These are phyloP conservation scores for Emys orbicularis DNA, from an alignment of 2,797 vertebrate species.

Conservation along the genomic window DNA sequence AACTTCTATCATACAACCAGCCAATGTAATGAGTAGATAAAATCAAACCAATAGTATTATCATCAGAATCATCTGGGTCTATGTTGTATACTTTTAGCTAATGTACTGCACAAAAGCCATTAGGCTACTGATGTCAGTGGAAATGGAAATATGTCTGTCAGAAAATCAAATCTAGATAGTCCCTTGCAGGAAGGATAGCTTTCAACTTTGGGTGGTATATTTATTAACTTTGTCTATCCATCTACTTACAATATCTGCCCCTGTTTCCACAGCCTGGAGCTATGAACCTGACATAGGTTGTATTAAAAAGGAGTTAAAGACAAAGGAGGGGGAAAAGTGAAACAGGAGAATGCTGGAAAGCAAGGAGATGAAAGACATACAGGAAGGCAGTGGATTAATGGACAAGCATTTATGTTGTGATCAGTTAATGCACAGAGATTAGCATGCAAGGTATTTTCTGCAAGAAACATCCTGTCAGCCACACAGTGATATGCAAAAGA, in stretches of 20 bases:
- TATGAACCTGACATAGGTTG: conserved; percentile 12
- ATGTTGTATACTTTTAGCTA: background rate
- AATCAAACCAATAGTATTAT: background rate
- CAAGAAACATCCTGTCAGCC: conserved; percentile 26
- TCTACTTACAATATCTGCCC: background rate
- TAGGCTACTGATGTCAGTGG: background rate
- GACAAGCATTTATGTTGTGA: conserved; percentile 65
- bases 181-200: background rate
- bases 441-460: conserved; percentile 61
- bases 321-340: conserved; percentile 45
- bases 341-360: conserved; percentile 38
- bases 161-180: background rate
- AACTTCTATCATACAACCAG: background rate
- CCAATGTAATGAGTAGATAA: background rate
- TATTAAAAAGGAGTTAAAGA: conserved; percentile 15
- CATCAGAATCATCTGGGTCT: background rate
- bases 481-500: conserved; percentile 53
- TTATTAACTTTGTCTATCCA: background rate
- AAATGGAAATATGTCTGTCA: background rate
- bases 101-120: background rate
- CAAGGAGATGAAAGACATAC: conserved; percentile 66
- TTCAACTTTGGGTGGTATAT: background rate
- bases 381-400: conserved; percentile 64
- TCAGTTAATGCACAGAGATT: conserved; percentile 63
- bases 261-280: background rate